Evolutionary conservation across 53 echinoderm and acorn worm genomes (phyloP).

Genomic region (Glandiceps talaboti): DNA sequence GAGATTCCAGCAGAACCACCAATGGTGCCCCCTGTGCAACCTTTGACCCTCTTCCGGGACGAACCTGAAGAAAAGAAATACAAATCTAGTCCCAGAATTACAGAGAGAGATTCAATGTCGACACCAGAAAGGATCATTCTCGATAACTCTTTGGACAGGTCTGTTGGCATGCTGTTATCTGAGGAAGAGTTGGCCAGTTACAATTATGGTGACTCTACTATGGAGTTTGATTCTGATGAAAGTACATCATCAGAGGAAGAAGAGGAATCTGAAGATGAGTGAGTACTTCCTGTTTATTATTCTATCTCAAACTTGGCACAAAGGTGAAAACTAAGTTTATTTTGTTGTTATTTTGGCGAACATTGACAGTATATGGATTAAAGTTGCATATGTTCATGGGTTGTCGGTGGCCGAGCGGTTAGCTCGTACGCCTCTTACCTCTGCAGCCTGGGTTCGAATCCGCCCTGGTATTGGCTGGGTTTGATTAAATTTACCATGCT

Average conservation of each 20-base stretch:
- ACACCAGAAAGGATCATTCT: conserved; percentile 4
- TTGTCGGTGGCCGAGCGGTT: no score
- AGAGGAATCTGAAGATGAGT: neutral
- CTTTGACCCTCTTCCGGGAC: neutral
- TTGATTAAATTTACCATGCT: no score
- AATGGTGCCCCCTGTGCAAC: neutral
- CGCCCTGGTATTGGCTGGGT: no score
- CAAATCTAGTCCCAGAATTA: conserved; percentile 66
- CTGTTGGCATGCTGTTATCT: conserved; percentile 15
- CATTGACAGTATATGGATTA: no score
- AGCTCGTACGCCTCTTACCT: no score
- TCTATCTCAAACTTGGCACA: no score
- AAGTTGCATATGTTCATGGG: no score
- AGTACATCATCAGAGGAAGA: neutral
- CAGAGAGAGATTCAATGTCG: conserved; percentile 5
- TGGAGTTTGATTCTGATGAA: conserved; percentile 33
- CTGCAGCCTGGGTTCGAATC: no score
- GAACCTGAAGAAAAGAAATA: conserved; percentile 53
- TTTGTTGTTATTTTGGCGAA: no score
- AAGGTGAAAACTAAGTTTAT: no score
- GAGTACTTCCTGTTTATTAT: no score
- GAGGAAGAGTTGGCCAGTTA: conserved; percentile 87
- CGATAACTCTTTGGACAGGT: neutral
- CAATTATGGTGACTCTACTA: conserved; percentile 52
- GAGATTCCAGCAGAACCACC: neutral